Conservation (phyloP, 2,797 vertebrate genomes). For the Lutra lutra region DNA sequence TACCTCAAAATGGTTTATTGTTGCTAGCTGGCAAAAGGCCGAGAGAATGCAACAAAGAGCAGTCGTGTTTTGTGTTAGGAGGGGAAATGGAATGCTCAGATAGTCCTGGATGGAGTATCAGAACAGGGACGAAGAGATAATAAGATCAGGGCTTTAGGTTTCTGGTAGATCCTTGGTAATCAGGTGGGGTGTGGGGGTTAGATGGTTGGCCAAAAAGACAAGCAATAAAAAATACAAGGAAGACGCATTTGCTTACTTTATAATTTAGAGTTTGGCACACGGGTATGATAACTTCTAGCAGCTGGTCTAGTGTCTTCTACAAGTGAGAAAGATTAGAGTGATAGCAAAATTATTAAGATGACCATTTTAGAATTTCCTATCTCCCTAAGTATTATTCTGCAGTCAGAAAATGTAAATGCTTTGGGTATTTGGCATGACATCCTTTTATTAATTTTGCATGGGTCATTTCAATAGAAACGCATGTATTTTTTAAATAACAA, state of each 20-base stretch:
- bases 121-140: neutral
- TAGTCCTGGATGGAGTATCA: neutral
- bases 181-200: neutral
- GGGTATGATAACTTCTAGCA: neutral
- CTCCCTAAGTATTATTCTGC: neutral
- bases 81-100: neutral
- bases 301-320: neutral
- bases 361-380: neutral
- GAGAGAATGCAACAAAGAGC: neutral
- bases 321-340: neutral
- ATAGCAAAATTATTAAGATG: neutral
- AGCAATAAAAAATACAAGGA: neutral
- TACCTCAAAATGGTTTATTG: neutral
- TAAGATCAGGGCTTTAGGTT: neutral
- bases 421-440: neutral
- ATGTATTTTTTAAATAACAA: constrained; percentile 27
- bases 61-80: neutral
- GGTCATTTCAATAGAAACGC: neutral
- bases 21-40: neutral
- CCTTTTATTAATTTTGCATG: neutral
- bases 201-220: neutral
- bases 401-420: neutral
- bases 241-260: neutral
- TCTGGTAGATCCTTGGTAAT: neutral
- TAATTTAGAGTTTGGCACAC: neutral